Conservation (phyloP, 2,797 vertebrate species). For the Amphiprion clarkii region DNA sequence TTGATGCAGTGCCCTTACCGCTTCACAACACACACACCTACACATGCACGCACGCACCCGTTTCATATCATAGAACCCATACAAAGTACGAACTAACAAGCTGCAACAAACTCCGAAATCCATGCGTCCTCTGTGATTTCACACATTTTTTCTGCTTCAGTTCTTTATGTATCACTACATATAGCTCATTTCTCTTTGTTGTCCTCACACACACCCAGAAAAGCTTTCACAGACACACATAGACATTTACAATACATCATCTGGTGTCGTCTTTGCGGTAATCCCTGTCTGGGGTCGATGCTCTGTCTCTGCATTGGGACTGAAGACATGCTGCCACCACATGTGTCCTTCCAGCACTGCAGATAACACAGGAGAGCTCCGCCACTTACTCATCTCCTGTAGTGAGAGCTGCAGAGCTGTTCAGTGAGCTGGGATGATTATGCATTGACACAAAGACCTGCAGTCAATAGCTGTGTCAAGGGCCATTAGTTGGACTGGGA, state of each 20-base stretch:
- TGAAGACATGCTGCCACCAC: constrained; percentile 73
- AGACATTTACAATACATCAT: constrained; percentile 64
- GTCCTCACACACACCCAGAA: constrained; percentile 28
- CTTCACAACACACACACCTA: constrained; percentile 66
- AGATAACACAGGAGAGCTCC: constrained; percentile 55
- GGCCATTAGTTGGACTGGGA: constrained; percentile 61
- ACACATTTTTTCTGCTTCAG: constrained; percentile 31
- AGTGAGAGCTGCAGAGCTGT: constrained; percentile 59
- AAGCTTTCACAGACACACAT: constrained; percentile 17
- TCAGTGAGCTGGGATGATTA: constrained; percentile 67
- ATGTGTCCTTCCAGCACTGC: constrained; percentile 70
- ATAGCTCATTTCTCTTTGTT: constrained; percentile 51
- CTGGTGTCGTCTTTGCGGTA: constrained; percentile 74
- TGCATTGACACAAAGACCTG: constrained; percentile 64
- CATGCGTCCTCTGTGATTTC: constrained; percentile 43
- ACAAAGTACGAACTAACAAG: constrained; percentile 64
- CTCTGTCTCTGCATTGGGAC: constrained; percentile 59
- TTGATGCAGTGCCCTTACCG: constrained; percentile 83
- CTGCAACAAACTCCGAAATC: constrained; percentile 45
- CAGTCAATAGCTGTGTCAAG: constrained; percentile 70
- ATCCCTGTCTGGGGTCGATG: constrained; percentile 75
- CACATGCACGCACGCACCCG: constrained; percentile 23
- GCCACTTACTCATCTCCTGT: constrained; percentile 66
- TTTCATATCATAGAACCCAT: constrained; percentile 54
- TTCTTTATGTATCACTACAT: constrained; percentile 23